These are phyloP conservation scores for Melopsittacus undulatus DNA, from an alignment of 2,797 vertebrate species.

Conservation along the genomic window DNA sequence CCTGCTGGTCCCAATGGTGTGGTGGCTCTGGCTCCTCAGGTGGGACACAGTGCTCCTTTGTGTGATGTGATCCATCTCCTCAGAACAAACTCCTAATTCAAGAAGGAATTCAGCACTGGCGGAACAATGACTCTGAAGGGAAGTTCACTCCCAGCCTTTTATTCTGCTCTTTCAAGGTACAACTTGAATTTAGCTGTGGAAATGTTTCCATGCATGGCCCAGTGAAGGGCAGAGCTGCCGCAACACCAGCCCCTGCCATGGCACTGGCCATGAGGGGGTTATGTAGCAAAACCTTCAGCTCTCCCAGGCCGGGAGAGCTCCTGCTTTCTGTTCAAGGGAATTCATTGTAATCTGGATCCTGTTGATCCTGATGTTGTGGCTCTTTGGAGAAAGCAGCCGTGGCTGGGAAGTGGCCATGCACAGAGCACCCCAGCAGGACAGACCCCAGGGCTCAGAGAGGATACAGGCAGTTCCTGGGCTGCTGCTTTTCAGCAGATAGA, in stretches of 20 bases:
- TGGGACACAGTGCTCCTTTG: background rate
- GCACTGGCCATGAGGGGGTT: background rate
- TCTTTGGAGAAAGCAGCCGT: accelerated
- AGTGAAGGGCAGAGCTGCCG: background rate
- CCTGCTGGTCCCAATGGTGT: accelerated
- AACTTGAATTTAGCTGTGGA: background rate
- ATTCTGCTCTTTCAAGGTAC: background rate
- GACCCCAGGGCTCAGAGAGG: background rate
- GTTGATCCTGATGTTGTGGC: background rate
- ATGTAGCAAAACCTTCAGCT: accelerated
- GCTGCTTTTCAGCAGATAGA: background rate
- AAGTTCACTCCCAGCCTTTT: background rate
- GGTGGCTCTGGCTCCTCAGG: background rate
- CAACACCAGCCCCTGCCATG: background rate
- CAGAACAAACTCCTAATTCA: accelerated
- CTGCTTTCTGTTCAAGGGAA: accelerated
- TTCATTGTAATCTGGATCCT: accelerated
- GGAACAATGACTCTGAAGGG: background rate
- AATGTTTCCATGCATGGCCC: background rate
- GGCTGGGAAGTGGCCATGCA: accelerated
- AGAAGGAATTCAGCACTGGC: background rate
- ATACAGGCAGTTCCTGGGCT: accelerated
- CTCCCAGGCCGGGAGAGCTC: accelerated
- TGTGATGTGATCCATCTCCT: background rate
- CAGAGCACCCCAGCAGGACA: background rate